These are phyloP conservation scores for Acrobasis suavella DNA, from an alignment of 2,888 invertebrate species.

Conservation along the genomic window DNA sequence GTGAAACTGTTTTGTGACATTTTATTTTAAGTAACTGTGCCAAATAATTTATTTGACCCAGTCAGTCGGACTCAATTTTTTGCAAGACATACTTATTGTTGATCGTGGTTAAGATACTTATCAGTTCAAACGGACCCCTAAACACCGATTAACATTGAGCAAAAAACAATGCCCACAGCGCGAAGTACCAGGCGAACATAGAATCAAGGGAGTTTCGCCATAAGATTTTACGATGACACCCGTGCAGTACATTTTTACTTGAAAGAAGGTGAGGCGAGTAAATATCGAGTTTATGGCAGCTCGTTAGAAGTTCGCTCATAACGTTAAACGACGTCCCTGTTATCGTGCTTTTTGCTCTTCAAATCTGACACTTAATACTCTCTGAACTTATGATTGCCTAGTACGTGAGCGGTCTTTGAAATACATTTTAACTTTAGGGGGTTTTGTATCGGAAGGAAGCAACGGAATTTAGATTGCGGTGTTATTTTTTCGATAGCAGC, in stretches of 20 bases:
- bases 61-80: too few species aligned
- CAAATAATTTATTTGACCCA: too few species aligned
- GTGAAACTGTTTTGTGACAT: too few species aligned
- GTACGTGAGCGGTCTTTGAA: slow-evolving; percentile 38
- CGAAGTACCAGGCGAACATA: slow-evolving; percentile 39
- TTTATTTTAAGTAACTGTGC: too few species aligned
- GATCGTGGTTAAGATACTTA: background rate
- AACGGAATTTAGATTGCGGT: too few species aligned
- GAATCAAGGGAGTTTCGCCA: slow-evolving; percentile 48
- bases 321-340: slow-evolving; percentile 66
- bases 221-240: slow-evolving; percentile 62
- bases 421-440: slow-evolving; percentile 10
- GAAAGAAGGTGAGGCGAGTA: slow-evolving; percentile 60
- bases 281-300: slow-evolving; percentile 73
- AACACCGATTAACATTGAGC: slow-evolving; percentile 18
- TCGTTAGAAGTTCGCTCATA: slow-evolving; percentile 77
- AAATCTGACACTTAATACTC: slow-evolving; percentile 66
- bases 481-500: too few species aligned
- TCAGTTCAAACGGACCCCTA: background rate
- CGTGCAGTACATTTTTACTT: slow-evolving; percentile 50
- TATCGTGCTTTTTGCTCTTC: slow-evolving; percentile 63
- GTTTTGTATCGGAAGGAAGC: background rate
- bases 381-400: slow-evolving; percentile 64
- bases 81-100: too few species aligned
- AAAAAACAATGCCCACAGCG: slow-evolving; percentile 26